A percentile compares a stretch with the other conserved stretches of the same genome.
phyloP scores from a whole-genome alignment of 2,113 vertebrate species.

The Chroicocephalus ridibundus region DNA sequence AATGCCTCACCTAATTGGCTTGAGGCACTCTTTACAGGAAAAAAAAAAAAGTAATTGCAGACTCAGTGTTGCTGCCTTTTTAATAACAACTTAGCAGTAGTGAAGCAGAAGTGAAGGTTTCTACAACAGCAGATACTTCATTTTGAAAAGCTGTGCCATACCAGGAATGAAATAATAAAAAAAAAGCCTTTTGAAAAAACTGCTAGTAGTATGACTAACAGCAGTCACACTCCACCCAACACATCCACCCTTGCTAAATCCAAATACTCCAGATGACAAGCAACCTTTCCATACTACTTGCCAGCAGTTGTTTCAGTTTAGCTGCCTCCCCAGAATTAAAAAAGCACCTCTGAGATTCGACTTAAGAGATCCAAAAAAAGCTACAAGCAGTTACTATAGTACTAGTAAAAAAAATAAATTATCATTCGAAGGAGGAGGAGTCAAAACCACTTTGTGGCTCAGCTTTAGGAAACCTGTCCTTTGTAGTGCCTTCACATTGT shows the following conservation, averaged over 20 bases:
- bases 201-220: conserved; percentile 52
- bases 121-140: not conserved
- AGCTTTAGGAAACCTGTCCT: not conserved
- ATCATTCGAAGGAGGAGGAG: not conserved
- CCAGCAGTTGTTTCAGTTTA: conserved; percentile 18
- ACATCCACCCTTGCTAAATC: conserved; percentile 26
- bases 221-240: conserved; percentile 62
- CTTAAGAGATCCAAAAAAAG: not conserved
- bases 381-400: not conserved
- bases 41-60: not conserved
- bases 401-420: not conserved
- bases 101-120: not conserved
- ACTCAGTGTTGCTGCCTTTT: not conserved
- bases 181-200: conserved; percentile 14
- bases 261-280: conserved; percentile 59
- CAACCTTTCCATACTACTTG: conserved; percentile 15
- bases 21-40: not conserved
- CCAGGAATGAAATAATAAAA: not conserved
- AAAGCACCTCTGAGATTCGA: not conserved
- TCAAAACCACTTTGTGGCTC: not conserved
- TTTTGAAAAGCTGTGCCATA: not conserved
- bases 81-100: not conserved
- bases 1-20: not conserved
- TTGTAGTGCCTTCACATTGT: not conserved
- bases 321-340: not conserved